A percentile compares a stretch with the other conserved stretches of the same genome.
These are phyloP conservation scores for Leptopilina drosophilae DNA, from an alignment of 2,888 invertebrate species.

Conservation along the genomic window DNA sequence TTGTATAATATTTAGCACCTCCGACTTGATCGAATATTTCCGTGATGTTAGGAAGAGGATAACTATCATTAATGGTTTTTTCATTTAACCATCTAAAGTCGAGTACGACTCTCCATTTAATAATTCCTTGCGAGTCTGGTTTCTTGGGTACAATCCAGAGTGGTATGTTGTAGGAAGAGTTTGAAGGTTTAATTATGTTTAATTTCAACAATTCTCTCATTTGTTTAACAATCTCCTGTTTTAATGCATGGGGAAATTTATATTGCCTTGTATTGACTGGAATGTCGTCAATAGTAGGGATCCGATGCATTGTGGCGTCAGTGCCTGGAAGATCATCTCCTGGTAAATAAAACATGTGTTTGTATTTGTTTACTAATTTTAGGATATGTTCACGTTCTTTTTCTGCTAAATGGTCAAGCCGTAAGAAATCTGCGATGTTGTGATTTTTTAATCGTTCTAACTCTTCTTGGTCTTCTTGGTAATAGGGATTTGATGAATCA, in stretches of 20 bases:
- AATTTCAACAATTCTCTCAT: background rate
- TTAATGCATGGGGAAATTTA: background rate
- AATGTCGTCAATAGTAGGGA: background rate
- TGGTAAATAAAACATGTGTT: background rate
- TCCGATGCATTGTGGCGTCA: background rate
- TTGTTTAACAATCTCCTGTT: background rate
- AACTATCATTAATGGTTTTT: background rate
- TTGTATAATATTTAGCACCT: background rate
- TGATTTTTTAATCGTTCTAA: too few species aligned
- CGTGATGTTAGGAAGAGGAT: background rate
- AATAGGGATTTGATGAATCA: too few species aligned
- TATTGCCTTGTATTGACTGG: background rate
- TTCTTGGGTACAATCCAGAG: background rate
- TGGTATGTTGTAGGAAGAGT: background rate
- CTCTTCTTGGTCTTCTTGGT: too few species aligned
- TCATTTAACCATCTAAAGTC: background rate
- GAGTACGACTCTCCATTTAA: background rate
- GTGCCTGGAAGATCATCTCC: background rate
- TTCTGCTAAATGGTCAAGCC: background rate
- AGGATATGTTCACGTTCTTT: background rate
- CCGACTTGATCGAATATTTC: background rate
- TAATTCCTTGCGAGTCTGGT: background rate
- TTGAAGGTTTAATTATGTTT: background rate
- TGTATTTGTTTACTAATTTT: background rate
- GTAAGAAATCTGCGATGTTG: background rate